Conservation (phyloP, 2,113 vertebrate genomes). For the Eclectus roratus region DNA sequence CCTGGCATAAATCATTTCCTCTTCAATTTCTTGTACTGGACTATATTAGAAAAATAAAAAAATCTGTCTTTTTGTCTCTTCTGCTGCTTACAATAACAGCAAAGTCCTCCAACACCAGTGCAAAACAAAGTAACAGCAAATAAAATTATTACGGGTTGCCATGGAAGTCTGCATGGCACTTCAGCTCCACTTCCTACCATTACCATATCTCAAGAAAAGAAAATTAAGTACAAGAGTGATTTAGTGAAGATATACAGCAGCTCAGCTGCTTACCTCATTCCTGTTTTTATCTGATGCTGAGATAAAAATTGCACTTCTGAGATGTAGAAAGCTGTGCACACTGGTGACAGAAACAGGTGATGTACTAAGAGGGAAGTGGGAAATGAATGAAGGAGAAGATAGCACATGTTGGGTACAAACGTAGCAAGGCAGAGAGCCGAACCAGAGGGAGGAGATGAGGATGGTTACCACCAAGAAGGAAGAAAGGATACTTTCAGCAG, state of each 20-base stretch:
- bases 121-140: not conserved
- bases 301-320: not conserved
- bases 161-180: not conserved
- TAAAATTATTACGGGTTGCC: not conserved
- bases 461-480: not conserved
- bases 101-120: not conserved
- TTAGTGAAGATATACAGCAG: not conserved
- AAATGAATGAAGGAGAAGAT: not conserved
- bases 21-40: not conserved
- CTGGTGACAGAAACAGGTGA: fast-evolving
- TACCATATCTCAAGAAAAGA: not conserved
- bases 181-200: not conserved
- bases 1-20: not conserved
- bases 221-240: not conserved
- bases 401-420: not conserved
- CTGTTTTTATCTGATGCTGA: not conserved
- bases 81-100: not conserved
- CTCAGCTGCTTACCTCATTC: not conserved
- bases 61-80: not conserved
- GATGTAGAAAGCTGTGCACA: not conserved
- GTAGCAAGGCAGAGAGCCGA: not conserved
- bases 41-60: not conserved
- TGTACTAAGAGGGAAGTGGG: not conserved
- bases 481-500: not conserved
- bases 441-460: not conserved